Conservation (phyloP, 2,113 vertebrate species). For the Dicerorhinus sumatrensis region DNA sequence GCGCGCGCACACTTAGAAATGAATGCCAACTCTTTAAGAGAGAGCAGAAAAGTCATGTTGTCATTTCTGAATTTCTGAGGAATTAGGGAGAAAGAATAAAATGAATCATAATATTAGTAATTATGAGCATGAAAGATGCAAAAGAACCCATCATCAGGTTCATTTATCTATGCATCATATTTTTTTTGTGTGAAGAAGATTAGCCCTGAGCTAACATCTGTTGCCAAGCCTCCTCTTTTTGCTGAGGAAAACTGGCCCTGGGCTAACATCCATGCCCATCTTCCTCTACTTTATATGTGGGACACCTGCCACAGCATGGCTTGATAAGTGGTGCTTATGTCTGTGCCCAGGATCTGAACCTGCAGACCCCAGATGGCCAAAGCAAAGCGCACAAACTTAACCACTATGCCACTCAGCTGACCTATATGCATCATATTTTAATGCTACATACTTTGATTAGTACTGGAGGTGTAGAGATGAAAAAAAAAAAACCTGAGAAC, state of each 20-base stretch:
- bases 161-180: neutral
- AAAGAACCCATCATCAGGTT: neutral
- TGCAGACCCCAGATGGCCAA: too few species aligned
- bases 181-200: neutral
- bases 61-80: neutral
- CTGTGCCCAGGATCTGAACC: too few species aligned
- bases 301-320: too few species aligned
- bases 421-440: neutral
- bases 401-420: too few species aligned
- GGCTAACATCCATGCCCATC: too few species aligned
- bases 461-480: too few species aligned
- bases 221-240: too few species aligned
- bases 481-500: neutral
- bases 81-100: constrained; percentile 1
- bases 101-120: neutral
- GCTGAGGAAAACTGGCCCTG: too few species aligned
- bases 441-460: neutral
- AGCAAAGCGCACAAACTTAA: too few species aligned
- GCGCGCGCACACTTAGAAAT: neutral
- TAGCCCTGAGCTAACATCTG: too few species aligned
- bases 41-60: constrained; percentile 4
- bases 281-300: too few species aligned
- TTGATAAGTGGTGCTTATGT: too few species aligned
- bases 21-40: neutral
- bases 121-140: neutral